phyloP scores from a whole-genome alignment of 1,140 invertebrate genomes.

The Nasonia giraulti region DNA sequence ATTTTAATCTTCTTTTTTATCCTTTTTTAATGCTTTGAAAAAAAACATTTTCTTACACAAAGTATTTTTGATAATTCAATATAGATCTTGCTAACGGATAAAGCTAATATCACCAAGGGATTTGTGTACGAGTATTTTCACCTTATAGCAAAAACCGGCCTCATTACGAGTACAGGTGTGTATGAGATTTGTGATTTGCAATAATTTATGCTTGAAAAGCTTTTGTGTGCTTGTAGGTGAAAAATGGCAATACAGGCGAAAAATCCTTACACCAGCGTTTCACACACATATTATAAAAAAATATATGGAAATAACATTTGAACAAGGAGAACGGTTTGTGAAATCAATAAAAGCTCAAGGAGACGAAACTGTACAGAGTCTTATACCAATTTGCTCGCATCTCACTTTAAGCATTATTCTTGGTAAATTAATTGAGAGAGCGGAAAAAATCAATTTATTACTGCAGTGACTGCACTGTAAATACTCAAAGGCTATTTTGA shows the following conservation, averaged over 20 bases:
- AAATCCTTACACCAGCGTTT: not conserved
- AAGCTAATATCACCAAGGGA: not conserved
- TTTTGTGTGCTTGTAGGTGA: not conserved
- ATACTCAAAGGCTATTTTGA: not conserved
- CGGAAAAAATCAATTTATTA: too few species aligned
- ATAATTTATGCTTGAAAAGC: too few species aligned
- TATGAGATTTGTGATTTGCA: not conserved
- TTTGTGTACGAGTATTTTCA: not conserved
- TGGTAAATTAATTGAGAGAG: not conserved
- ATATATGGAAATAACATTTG: not conserved
- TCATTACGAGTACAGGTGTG: not conserved
- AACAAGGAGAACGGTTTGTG: not conserved
- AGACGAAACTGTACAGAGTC: not conserved
- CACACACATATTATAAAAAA: not conserved
- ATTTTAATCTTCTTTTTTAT: too few species aligned
- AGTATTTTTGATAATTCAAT: too few species aligned
- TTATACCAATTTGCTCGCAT: not conserved
- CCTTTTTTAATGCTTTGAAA: too few species aligned
- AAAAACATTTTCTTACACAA: too few species aligned
- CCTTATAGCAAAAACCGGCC: not conserved
- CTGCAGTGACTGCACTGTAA: too few species aligned
- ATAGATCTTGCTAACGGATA: not conserved
- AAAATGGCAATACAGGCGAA: not conserved
- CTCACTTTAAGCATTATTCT: not conserved
- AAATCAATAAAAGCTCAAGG: not conserved